These are phyloP conservation scores for Tragulus kanchil DNA, from an alignment of 2,113 vertebrate species.

Conservation along the genomic window DNA sequence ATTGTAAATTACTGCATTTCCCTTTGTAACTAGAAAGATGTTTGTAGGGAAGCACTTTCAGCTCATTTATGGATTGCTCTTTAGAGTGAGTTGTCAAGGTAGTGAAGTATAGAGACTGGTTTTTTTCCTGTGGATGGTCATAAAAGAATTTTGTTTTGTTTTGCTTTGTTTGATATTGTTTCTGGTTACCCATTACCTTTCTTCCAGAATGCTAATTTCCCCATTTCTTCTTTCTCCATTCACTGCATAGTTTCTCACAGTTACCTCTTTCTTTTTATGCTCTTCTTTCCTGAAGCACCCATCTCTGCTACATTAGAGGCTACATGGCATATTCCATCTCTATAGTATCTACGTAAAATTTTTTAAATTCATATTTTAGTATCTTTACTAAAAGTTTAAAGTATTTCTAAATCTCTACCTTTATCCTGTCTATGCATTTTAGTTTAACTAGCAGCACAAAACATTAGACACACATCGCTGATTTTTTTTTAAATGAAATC, in stretches of 20 bases:
- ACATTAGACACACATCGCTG: background rate
- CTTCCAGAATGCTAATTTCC: background rate
- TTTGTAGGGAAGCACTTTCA: background rate
- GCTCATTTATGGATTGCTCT: background rate
- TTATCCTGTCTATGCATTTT: background rate
- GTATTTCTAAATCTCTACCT: background rate
- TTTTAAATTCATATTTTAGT: background rate
- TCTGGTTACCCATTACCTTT: background rate
- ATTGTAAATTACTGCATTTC: background rate
- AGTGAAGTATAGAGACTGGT: background rate
- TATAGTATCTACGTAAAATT: background rate
- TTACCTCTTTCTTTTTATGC: background rate
- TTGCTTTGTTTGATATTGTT: background rate
- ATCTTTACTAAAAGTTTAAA: conserved; percentile 5
- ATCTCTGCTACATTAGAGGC: background rate
- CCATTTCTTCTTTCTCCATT: background rate
- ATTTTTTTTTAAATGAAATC: background rate
- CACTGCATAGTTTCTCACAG: background rate
- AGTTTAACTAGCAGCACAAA: background rate
- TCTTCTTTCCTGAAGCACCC: background rate
- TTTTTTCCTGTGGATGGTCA: background rate
- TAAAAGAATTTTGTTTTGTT: background rate
- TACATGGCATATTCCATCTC: background rate
- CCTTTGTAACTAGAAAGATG: background rate
- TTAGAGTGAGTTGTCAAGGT: background rate